Percentiles rank a stretch among this genome's conserved stretches.
These are phyloP conservation scores for Rhinichthys osculus DNA, from an alignment of 2,797 vertebrate species.

Conservation along the genomic window DNA sequence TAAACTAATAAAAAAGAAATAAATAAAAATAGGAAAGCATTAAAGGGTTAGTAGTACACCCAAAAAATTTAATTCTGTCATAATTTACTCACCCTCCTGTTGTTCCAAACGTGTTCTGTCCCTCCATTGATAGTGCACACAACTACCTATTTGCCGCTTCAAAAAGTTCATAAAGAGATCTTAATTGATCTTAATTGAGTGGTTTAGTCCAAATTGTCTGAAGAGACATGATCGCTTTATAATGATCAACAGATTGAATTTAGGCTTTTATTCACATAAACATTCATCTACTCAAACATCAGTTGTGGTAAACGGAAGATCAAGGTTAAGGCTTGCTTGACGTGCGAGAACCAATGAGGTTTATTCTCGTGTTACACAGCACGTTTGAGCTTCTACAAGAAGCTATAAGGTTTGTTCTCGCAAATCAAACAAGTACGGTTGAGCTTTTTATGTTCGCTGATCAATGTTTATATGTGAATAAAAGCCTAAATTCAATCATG, in stretches of 20 bases:
- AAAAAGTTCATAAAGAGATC: too few relatives aligned
- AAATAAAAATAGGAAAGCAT: not conserved
- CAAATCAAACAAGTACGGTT: not conserved
- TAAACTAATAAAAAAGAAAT: not conserved
- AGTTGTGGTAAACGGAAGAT: not conserved
- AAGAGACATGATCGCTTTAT: too few relatives aligned
- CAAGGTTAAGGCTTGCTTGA: not conserved
- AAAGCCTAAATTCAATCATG: not conserved
- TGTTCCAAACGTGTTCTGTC: not conserved
- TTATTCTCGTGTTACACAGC: not conserved
- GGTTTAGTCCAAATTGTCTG: too few relatives aligned
- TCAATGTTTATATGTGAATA: not conserved
- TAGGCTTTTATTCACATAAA: too few relatives aligned
- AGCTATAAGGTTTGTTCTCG: not conserved
- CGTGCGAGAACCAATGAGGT: not conserved
- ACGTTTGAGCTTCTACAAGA: not conserved
- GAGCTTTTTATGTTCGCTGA: not conserved
- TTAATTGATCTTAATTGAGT: too few relatives aligned
- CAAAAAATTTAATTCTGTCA: not conserved
- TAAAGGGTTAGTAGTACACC: not conserved
- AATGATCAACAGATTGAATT: too few relatives aligned
- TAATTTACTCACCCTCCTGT: not conserved
- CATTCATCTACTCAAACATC: too few relatives aligned
- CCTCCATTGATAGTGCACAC: not conserved
- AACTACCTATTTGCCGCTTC: too few relatives aligned